Percentiles rank a stretch among this genome's conserved stretches.
Conservation (phyloP, 2,113 vertebrate genomes). For the Lepus americanus region DNA sequence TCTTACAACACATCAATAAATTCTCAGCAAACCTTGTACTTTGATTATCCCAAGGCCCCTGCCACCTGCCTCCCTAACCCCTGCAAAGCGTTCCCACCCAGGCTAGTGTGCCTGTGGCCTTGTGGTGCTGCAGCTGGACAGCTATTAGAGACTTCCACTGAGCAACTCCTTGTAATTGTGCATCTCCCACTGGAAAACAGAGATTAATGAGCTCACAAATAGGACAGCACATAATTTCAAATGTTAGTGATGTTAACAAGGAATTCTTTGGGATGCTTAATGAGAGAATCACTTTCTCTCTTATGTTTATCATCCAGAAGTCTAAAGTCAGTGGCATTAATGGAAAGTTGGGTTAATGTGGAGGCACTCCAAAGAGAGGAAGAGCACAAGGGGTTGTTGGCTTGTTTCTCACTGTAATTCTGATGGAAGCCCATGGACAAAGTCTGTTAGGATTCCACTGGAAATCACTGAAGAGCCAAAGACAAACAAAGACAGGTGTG, state of each 20-base stretch:
- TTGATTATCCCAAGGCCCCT: background rate
- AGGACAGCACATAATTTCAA: slow-evolving; percentile 7
- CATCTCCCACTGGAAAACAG: background rate
- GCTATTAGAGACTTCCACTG: background rate
- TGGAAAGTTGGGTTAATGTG: slow-evolving; percentile 15
- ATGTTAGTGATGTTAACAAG: slow-evolving; percentile 18
- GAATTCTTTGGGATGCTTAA: background rate
- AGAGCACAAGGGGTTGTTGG: background rate
- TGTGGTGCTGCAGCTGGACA: background rate
- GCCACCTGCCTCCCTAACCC: background rate
- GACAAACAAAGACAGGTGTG: background rate
- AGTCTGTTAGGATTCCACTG: background rate
- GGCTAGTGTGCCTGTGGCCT: background rate
- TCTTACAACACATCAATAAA: slow-evolving; percentile 12
- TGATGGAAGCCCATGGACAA: slow-evolving; percentile 44
- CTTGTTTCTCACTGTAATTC: background rate
- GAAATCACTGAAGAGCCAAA: slow-evolving; percentile 9
- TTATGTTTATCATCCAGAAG: background rate
- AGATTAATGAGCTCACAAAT: background rate
- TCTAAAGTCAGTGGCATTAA: background rate
- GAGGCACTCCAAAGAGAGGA: background rate
- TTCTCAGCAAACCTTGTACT: slow-evolving; percentile 26
- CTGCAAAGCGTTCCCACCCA: background rate
- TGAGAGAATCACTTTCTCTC: background rate
- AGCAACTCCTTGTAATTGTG: background rate